Evolutionary conservation across 2,888 invertebrate genomes (phyloP), one percentile per base, ranked within the genome.

Genomic region (Zootermopsis nevadensis): DNA sequence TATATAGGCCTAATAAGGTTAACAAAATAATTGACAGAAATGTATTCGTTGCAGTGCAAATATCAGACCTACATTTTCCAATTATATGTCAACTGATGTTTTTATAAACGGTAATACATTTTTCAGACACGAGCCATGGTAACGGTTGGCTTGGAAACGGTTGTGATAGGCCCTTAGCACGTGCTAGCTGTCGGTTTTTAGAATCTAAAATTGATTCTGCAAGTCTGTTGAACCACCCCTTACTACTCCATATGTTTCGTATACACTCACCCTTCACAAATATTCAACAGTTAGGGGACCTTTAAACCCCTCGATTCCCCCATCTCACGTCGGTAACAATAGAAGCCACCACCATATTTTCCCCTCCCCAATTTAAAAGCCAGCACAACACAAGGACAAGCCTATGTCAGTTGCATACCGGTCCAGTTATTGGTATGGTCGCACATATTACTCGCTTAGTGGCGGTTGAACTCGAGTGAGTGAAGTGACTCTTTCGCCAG

Each of bases 121-220:
- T 27, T 24, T 31, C 24, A 24, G 79, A 66, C 79, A 79, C 79
- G 79, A 79, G 79, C 33, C 79, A 60, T 66, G 15, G 79, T 60
- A 79, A 79, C 79, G 79, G 79, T 66, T 66, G 48, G 79, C 79
- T 79, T 66, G 42, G 30, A 48, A 30, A 38, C 76, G 76, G 76
- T 27, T 35, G 31, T 53, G 77, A 77, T 31, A 66, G 66, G 79
- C 19, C 12, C 24, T 60, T n/a, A 55, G 79, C 55, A 55, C 55
- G 79, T 53, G 79, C 30, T 69, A 30, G 69, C 69, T 74, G 74
- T 74, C 74, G 33, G 2, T 74, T 30, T 33, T 38, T 22, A 22
- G 38, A 74, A 38, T 74, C 74, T n/a, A 35, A 30, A 72, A 8
- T 31, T 10, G 72, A 72, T 35, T 72, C 72, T 35, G n/a, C 74